Evolutionary conservation across 2,113 vertebrate species (phyloP).

Genomic region (Spheniscus mendiculus): DNA sequence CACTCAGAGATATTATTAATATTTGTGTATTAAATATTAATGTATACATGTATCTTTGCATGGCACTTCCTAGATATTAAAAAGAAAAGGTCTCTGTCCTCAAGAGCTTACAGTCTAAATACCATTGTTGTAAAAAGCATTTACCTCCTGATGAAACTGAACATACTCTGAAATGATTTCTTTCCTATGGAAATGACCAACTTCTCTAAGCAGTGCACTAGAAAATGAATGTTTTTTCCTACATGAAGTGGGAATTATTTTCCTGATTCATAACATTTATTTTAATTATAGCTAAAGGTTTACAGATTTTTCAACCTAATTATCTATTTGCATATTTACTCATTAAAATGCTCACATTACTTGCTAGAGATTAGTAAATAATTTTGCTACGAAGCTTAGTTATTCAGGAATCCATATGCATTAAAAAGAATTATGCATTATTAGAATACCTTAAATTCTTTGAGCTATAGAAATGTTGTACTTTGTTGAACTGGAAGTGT

Average conservation of each 20-base stretch:
- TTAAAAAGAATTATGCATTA: not conserved
- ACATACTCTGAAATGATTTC: not conserved
- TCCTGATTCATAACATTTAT: not conserved
- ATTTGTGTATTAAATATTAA: slow-evolving; percentile 57
- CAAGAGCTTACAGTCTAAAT: slow-evolving; percentile 57
- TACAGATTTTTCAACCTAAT: not conserved
- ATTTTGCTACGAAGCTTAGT: not conserved
- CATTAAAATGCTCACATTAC: not conserved
- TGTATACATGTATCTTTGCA: slow-evolving; percentile 45
- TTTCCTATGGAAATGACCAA: not conserved
- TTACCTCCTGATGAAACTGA: not conserved
- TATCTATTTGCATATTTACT: not conserved
- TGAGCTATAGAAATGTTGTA: not conserved
- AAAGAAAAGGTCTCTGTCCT: slow-evolving; percentile 58
- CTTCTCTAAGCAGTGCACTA: not conserved
- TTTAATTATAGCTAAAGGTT: not conserved
- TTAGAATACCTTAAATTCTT: not conserved
- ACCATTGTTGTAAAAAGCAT: slow-evolving; percentile 27
- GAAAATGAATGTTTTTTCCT: not conserved
- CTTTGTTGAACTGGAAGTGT: not conserved
- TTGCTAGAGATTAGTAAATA: not conserved
- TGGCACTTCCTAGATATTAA: slow-evolving; percentile 53
- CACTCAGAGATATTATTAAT: slow-evolving; percentile 16
- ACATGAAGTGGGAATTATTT: not conserved
- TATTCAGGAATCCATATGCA: not conserved